Evolutionary conservation across 2,888 invertebrate genomes (phyloP).

Genomic region (Autographa gamma): DNA sequence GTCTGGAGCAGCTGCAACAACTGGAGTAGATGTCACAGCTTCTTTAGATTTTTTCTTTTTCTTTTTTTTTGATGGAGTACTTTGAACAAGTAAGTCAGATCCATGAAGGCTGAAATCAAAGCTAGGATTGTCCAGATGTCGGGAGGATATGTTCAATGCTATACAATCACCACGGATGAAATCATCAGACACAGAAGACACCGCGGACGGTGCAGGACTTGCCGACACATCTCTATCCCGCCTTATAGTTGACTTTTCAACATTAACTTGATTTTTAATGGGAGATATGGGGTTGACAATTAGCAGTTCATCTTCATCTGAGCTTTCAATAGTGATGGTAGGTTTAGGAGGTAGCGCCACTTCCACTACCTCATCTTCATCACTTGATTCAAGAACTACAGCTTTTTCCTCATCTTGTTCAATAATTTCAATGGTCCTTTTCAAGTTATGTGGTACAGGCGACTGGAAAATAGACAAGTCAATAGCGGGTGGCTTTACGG

Average conservation of each 20-base stretch:
- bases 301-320: conserved; percentile 82
- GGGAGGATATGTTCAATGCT: conserved; percentile 84
- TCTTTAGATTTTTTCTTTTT: conserved; percentile 82
- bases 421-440: conserved; percentile 77
- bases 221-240: conserved; percentile 73
- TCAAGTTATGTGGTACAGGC: conserved; percentile 71
- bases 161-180: conserved; percentile 86
- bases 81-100: conserved; percentile 78
- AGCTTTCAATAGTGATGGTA: conserved; percentile 85
- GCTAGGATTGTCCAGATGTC: conserved; percentile 74
- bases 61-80: conserved; percentile 79
- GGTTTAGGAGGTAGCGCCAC: conserved; percentile 84
- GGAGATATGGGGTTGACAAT: conserved; percentile 62
- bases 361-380: conserved; percentile 86
- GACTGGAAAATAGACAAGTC: conserved; percentile 77
- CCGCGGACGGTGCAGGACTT: conserved; percentile 85
- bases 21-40: conserved; percentile 72
- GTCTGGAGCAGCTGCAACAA: conserved; percentile 53
- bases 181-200: conserved; percentile 86
- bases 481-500: conserved; percentile 55
- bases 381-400: conserved; percentile 79
- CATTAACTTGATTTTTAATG: conserved; percentile 52
- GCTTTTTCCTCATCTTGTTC: conserved; percentile 69
- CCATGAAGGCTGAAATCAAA: conserved; percentile 87
- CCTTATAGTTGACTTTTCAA: conserved; percentile 54